Conservation (phyloP, 2,888 invertebrate species). For the Melipona bicolor region DNA sequence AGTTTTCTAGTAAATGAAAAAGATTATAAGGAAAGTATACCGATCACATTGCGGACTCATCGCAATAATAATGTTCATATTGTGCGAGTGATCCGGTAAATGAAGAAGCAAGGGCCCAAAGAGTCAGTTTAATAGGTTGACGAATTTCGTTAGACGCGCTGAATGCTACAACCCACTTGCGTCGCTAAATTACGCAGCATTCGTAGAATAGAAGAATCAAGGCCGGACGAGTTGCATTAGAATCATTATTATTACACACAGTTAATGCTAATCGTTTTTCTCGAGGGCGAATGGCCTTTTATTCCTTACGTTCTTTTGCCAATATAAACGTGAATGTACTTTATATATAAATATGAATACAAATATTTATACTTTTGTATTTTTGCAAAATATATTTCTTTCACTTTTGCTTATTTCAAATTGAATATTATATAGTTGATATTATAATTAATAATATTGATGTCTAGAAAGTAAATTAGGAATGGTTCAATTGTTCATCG, state of each 20-base stretch:
- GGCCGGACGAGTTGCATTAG: constrained; percentile 81
- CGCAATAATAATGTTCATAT: constrained; percentile 21
- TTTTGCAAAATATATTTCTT: background rate
- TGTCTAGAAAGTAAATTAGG: background rate
- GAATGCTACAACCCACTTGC: constrained; percentile 74
- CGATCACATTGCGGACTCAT: constrained; percentile 18
- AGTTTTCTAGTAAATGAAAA: background rate
- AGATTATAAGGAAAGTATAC: background rate
- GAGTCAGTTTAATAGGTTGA: constrained; percentile 43
- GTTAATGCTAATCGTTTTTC: constrained; percentile 66
- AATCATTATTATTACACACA: constrained; percentile 74
- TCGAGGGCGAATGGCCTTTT: constrained; percentile 52
- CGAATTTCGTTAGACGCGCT: constrained; percentile 68
- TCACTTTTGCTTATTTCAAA: background rate
- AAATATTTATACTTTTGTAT: background rate
- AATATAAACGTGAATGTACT: background rate
- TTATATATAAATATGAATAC: background rate
- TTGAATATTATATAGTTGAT: background rate
- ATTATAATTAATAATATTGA: too few relatives aligned
- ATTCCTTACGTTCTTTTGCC: constrained; percentile 19
- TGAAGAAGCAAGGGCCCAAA: constrained; percentile 21
- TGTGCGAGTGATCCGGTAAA: constrained; percentile 27
- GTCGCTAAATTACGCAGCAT: constrained; percentile 77
- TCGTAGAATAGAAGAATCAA: constrained; percentile 78
- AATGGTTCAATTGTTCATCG: too few relatives aligned